Conservation (phyloP, 2,797 vertebrate genomes). For the Cygnus olor region DNA sequence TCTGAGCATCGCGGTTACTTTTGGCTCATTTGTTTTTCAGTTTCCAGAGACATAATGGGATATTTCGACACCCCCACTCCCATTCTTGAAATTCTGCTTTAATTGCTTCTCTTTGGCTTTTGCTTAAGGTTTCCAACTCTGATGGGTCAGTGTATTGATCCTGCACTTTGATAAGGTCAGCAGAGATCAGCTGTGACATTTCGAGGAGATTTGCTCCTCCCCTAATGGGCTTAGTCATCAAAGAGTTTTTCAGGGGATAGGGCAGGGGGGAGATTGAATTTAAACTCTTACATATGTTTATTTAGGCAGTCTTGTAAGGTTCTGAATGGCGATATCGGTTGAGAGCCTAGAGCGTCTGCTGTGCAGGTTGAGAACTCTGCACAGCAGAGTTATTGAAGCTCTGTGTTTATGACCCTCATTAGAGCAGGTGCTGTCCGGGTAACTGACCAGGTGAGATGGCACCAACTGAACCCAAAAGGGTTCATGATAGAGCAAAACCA, state of each 20-base stretch:
- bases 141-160: constrained; percentile 77
- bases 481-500: neutral
- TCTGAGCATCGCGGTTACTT: constrained; percentile 30
- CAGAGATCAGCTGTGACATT: constrained; percentile 79
- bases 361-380: fast-evolving
- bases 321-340: neutral
- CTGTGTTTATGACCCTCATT: fast-evolving
- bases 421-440: neutral
- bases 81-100: constrained; percentile 65
- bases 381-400: neutral
- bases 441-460: neutral
- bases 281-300: neutral
- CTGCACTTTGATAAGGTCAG: constrained; percentile 82
- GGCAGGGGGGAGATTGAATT: constrained; percentile 7
- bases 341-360: neutral
- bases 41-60: neutral
- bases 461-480: neutral
- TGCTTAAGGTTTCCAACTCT: constrained; percentile 63
- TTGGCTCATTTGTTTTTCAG: constrained; percentile 62
- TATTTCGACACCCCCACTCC: neutral
- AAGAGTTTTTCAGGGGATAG: constrained; percentile 47
- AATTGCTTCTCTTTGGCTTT: constrained; percentile 73
- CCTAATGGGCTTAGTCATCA: constrained; percentile 65
- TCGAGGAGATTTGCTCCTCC: constrained; percentile 65
- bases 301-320: neutral